Conservation (phyloP, 2,113 vertebrate genomes). For the Embiotoca jacksoni region DNA sequence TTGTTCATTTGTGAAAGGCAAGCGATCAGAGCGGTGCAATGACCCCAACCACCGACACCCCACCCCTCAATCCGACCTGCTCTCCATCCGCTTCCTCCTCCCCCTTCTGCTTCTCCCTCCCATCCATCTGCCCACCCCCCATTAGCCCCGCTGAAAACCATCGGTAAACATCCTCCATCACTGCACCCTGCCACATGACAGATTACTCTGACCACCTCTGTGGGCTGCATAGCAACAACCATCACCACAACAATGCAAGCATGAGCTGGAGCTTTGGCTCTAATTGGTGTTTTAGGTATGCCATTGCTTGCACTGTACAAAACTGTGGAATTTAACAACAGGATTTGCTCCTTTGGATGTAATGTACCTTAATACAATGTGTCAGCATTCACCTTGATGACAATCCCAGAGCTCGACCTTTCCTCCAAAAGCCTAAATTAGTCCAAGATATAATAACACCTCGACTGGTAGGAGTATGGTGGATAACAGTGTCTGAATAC, state of each 20-base stretch:
- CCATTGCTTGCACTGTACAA: background rate
- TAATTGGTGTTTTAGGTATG: background rate
- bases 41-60: background rate
- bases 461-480: no score
- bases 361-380: no score
- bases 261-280: background rate
- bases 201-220: background rate
- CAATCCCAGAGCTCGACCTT: no score
- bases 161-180: conserved; percentile 32
- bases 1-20: background rate
- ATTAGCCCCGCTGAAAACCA: background rate
- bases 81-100: background rate
- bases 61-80: background rate
- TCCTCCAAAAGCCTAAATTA: background rate
- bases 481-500: no score
- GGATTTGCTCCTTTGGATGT: no score
- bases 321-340: no score
- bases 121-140: conserved; percentile 11
- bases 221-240: conserved; percentile 16
- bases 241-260: background rate
- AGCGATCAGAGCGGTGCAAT: background rate
- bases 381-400: no score
- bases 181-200: background rate
- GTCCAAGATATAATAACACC: background rate
- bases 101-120: background rate